Percentiles rank a stretch among this genome's conserved stretches.
Evolutionary conservation across 2,797 vertebrate species (phyloP).

Genomic region (Sebastes wilsoni): DNA sequence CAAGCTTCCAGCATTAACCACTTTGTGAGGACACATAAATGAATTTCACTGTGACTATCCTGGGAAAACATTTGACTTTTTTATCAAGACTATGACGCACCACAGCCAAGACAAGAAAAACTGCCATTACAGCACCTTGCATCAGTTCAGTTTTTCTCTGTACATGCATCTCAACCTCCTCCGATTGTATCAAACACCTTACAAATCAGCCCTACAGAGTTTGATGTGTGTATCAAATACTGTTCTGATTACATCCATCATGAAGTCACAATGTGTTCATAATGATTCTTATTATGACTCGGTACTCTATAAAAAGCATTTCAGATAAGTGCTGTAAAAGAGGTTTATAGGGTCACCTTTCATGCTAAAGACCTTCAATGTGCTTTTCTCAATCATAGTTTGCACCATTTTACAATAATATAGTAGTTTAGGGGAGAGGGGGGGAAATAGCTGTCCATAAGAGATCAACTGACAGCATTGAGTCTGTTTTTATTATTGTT

Average conservation of each 20-base stretch:
- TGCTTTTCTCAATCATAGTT: neutral
- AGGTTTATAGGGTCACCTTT: neutral
- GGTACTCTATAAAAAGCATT: neutral
- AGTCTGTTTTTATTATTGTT: slow-evolving; percentile 19
- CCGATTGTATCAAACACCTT: neutral
- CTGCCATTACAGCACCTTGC: neutral
- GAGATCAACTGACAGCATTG: slow-evolving; percentile 4
- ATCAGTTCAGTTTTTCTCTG: neutral
- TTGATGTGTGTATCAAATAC: neutral
- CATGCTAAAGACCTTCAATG: neutral
- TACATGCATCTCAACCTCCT: neutral
- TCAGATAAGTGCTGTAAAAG: neutral
- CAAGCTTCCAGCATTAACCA: too few relatives aligned
- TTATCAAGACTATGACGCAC: neutral
- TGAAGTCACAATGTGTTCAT: neutral
- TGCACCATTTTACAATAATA: neutral
- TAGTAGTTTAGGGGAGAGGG: neutral
- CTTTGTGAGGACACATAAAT: too few relatives aligned
- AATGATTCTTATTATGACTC: neutral
- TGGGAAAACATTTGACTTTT: too few relatives aligned
- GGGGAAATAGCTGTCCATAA: slow-evolving; percentile 22
- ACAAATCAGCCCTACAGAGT: neutral
- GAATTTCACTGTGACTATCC: too few relatives aligned
- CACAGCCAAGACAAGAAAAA: neutral
- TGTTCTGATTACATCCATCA: neutral